Conservation (phyloP, 2,113 vertebrate genomes). For the Eira barbara region DNA sequence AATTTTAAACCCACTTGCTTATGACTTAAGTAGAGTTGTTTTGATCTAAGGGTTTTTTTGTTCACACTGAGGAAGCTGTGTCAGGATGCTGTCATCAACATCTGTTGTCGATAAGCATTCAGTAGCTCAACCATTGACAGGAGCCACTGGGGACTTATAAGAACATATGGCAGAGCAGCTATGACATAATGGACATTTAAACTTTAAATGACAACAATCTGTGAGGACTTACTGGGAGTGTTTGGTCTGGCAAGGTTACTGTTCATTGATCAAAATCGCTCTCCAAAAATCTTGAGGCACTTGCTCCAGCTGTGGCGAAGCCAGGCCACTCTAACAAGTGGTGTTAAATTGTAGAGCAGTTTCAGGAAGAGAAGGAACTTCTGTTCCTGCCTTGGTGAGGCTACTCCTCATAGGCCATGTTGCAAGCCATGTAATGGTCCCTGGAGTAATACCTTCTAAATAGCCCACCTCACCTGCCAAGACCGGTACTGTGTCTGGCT, state of each 20-base stretch:
- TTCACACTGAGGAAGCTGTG: background rate
- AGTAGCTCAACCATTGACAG: background rate
- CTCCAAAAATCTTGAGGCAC: background rate
- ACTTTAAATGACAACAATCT: background rate
- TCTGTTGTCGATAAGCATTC: background rate
- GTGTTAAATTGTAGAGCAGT: background rate
- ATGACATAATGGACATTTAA: background rate
- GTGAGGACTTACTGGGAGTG: background rate
- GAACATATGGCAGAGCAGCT: background rate
- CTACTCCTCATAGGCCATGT: background rate
- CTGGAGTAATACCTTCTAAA: background rate
- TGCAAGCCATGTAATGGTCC: background rate
- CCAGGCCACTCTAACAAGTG: background rate
- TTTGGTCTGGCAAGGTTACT: background rate
- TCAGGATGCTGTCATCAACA: background rate
- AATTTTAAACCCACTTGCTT: background rate
- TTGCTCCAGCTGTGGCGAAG: background rate
- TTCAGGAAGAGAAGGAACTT: background rate
- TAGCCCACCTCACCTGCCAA: background rate
- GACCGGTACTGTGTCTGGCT: background rate
- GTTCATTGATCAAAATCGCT: background rate
- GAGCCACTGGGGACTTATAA: background rate
- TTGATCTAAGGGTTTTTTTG: background rate
- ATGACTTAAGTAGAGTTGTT: background rate
- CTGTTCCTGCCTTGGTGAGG: background rate